A percentile compares a stretch with the other conserved stretches of the same genome.
phyloP scores from a whole-genome alignment of 2,888 invertebrate species.

The Muscina levida region DNA sequence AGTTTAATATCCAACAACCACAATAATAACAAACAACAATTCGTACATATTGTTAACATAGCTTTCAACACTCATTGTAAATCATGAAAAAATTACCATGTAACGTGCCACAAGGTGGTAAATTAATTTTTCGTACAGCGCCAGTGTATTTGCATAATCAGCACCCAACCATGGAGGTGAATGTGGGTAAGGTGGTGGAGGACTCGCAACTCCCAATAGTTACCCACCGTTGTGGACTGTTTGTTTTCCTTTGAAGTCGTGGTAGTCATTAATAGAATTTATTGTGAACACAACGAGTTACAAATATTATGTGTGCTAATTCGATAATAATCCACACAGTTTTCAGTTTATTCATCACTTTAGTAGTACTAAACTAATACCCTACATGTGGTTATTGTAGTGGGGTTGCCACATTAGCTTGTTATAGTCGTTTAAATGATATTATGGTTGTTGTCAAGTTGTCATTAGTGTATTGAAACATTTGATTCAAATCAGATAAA shows the following conservation, averaged over 20 bases:
- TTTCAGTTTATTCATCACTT: conserved; percentile 38
- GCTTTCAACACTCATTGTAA: conserved; percentile 49
- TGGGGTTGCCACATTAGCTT: no score
- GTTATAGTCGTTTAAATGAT: no score
- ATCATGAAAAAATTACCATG: conserved; percentile 57
- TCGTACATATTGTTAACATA: conserved; percentile 44
- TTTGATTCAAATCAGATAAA: no score
- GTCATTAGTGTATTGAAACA: no score
- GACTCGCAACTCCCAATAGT: conserved; percentile 21
- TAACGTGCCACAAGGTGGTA: conserved; percentile 66
- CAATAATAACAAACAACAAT: neutral
- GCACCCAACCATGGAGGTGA: conserved; percentile 37
- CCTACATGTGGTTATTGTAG: neutral
- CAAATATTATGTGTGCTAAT: conserved; percentile 72
- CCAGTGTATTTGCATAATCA: conserved; percentile 55
- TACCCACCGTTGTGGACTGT: no score
- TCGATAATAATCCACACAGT: conserved; percentile 72
- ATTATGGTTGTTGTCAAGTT: no score
- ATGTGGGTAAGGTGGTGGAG: no score
- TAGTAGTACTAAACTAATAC: neutral
- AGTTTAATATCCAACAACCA: conserved; percentile 7
- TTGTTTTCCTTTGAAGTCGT: conserved; percentile 18
- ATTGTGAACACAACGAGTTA: conserved; percentile 63
- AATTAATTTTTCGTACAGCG: conserved; percentile 49
- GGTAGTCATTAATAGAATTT: conserved; percentile 45